A percentile compares a stretch with the other conserved stretches of the same genome.
Evolutionary conservation across 1,140 invertebrate species (phyloP).

Genomic region (Rhysida immarginata): DNA sequence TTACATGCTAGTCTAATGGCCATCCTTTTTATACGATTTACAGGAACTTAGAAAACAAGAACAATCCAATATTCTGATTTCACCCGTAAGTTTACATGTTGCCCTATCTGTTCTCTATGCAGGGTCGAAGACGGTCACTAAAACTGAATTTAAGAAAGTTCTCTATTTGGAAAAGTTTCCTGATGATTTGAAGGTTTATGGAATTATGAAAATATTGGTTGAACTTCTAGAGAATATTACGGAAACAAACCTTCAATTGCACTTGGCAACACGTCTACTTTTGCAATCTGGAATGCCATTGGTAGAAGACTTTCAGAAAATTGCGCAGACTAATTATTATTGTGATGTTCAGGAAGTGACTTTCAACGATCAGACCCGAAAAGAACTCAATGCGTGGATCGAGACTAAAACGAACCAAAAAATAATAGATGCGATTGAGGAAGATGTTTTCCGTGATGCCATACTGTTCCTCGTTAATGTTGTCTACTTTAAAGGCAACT

Average conservation of each 20-base stretch:
- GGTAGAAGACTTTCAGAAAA: conserved; percentile 38
- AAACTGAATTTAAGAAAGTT: conserved; percentile 39
- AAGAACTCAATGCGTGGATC: conserved; percentile 55
- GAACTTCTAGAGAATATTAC: conserved; percentile 14
- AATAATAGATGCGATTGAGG: conserved; percentile 41
- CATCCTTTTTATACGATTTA: too few relatives aligned
- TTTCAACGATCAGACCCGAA: conserved; percentile 36
- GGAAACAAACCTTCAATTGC: conserved; percentile 32
- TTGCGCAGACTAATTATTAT: conserved; percentile 41
- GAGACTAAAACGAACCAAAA: conserved; percentile 48
- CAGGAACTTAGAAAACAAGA: too few relatives aligned
- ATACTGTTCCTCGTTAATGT: conserved; percentile 54
- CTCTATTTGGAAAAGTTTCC: conserved; percentile 37
- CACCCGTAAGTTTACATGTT: conserved; percentile 48
- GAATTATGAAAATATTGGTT: background rate
- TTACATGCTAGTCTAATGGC: too few relatives aligned
- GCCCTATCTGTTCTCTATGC: conserved; percentile 45
- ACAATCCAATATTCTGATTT: conserved; percentile 43
- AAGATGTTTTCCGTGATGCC: conserved; percentile 18
- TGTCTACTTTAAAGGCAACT: conserved; percentile 62
- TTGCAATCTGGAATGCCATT: conserved; percentile 35
- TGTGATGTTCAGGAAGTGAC: conserved; percentile 47
- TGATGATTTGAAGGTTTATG: conserved; percentile 2
- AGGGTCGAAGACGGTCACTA: conserved; percentile 40
- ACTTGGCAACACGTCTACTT: conserved; percentile 47